These are phyloP conservation scores for Amitus sp. DNA, from an alignment of 2,888 invertebrate genomes.

Conservation along the genomic window DNA sequence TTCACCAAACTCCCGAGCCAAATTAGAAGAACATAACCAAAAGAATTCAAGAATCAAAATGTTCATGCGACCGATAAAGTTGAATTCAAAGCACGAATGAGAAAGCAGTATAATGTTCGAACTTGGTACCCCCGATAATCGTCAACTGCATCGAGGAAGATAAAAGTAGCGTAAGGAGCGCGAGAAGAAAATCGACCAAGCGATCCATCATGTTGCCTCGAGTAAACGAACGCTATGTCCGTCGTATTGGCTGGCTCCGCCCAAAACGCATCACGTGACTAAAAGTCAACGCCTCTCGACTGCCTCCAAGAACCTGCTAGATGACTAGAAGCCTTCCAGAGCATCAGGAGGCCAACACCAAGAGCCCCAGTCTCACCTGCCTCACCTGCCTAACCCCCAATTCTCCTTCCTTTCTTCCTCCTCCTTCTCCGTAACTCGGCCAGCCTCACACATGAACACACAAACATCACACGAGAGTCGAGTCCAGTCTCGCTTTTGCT, in stretches of 20 bases:
- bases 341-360: conserved; percentile 39
- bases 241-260: conserved; percentile 56
- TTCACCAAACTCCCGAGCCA: too few relatives aligned
- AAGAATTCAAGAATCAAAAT: too few relatives aligned
- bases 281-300: conserved; percentile 34
- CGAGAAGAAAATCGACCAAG: conserved; percentile 60
- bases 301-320: conserved; percentile 38
- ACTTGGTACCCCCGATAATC: conserved; percentile 57
- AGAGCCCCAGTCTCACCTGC: conserved; percentile 54
- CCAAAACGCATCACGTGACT: conserved; percentile 52
- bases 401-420: conserved; percentile 11
- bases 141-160: conserved; percentile 64
- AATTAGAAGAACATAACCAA: too few relatives aligned
- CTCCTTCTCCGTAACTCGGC: conserved; percentile 34
- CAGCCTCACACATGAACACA: conserved; percentile 35
- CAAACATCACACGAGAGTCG: too few relatives aligned
- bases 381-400: conserved; percentile 43
- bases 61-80: too few relatives aligned
- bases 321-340: too few relatives aligned
- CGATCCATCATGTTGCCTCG: conserved; percentile 64
- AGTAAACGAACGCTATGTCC: conserved; percentile 47
- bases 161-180: too few relatives aligned
- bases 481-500: conserved; percentile 47
- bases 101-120: conserved; percentile 31
- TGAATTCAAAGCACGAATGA: conserved; percentile 39